Base-by-base conservation (phyloP, 2,888 invertebrate species). In the Cheilosia scutellata region DNA sequence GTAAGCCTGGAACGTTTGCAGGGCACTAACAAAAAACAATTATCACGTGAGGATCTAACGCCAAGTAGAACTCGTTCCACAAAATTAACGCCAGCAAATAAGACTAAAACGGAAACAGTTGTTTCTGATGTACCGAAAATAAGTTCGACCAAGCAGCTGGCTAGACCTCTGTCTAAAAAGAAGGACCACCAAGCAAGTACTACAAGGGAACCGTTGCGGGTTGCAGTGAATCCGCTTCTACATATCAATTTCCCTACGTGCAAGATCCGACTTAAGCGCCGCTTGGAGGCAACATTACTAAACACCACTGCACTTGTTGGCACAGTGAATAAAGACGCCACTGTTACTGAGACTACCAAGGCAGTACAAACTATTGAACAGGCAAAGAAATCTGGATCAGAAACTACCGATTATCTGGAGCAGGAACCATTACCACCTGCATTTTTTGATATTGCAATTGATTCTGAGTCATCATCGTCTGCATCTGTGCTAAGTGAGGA, bases 1-100 rank as follows among this genome's bases (percentile, higher is more conserved):
- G 94, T 95, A 13, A 94, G 95, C 13, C 91, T 95, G 42, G 95
- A 95, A 89, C 94, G 94, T 84, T 90, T 95, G 77, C 95, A 95
- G 91, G 94, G 91, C 7, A 90, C 91, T 0, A 76, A 7, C 1
- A 84, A 71, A 44, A 86, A 72, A 27, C 66, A 62, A 20, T n/a
- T 47, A 11, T 9, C 55, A 4, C 62, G 75, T 0, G 79, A 79
- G 1, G 66, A 79, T 40, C 5, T n/a, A 1, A 55, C 60, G 16
- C 51, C 71, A 2, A 77, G 42, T 40, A 62, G 80, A 68, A 72
- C 62, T 5, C 80, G 86, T 44, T 72, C 60, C 7, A 44, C 16
- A 0, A 86, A 86, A 60, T 5, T 9, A 9, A 16, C 42, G 0
- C 7, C 16, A 3, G 4, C 27, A 29, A 51, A 3, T 20, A 83